Base-by-base conservation (phyloP, 2,888 invertebrate genomes). In the Belgica antarctica region DNA sequence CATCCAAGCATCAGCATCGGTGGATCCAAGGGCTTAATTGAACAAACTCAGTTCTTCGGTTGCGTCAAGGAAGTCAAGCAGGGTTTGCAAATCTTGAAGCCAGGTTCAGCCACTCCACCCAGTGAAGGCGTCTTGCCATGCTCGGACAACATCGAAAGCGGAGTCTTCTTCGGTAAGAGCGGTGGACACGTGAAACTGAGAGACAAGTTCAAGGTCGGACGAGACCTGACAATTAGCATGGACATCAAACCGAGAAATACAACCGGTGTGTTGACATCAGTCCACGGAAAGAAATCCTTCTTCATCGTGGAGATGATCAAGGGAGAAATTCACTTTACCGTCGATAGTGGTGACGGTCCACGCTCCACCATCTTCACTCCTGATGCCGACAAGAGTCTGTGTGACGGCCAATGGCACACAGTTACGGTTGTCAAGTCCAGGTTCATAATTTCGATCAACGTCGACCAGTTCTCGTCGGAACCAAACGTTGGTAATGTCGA, bases 341-440 rank as follows among this genome's bases (percentile, higher is more conserved):
- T 91, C 1, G 92, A 93, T 73, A 91, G 92, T 74, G 90, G 91
- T 0, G 89, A 86, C 75, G 94, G 94, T 7, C 86, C 88, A 1
- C 88, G 92, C 74, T 85, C 86, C 1, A 88, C 93, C 1, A 85
- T 84, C 22, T 93, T 87, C 77, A 84, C 84, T 66, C 82, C 87
- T 0, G 86, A 86, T 31, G 82, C 85, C 59, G 84, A 85, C 63
- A 84, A 85, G 71, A 86, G 88, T 74, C 85, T 96, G 72, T 99
- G 98, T 77, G 95, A 99, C 79, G 97, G 98, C 62, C 84, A 91
- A 70, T 99, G 97, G 97, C 96, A 98, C 77, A 65, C 85, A 71
- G 91, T 83, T 72, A 74, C 84, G 87, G 94, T 89, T 65, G 85
- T 89, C 28, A 97, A 96, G 79, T 89, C 90, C n/a, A 91, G 91